phyloP scores from a whole-genome alignment of 2,888 invertebrate species.

The Lacanobia wlatinum region DNA sequence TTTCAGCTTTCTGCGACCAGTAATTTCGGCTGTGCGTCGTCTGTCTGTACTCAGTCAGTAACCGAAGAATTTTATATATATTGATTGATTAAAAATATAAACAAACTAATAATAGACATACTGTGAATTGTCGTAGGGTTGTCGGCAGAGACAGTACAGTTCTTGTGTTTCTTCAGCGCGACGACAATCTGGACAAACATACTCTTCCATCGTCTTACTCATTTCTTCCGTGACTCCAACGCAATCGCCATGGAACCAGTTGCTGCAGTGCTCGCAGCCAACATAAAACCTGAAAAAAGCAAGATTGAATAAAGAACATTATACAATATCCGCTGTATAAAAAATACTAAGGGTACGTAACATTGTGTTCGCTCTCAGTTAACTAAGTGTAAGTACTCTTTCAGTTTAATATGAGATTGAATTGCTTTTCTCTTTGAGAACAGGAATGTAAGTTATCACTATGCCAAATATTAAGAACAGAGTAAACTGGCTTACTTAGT shows the following conservation, averaged over 20 bases:
- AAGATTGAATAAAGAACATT: neutral
- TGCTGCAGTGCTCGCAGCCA: constrained; percentile 98
- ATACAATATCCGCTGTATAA: no score
- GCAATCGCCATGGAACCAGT: constrained; percentile 99
- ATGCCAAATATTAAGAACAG: neutral
- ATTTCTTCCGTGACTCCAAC: constrained; percentile 98
- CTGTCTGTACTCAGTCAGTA: no score
- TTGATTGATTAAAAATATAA: no score
- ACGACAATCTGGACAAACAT: constrained; percentile 96
- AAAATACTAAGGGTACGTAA: no score
- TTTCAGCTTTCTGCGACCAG: no score
- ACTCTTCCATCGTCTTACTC: constrained; percentile 97
- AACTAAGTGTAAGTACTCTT: neutral
- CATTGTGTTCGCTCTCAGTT: no score
- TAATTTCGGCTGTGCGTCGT: no score
- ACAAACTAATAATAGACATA: constrained; percentile 86
- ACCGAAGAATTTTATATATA: no score
- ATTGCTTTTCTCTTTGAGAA: neutral
- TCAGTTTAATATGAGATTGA: neutral
- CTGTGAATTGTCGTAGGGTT: constrained; percentile 99
- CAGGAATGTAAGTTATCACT: neutral
- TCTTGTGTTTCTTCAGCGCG: constrained; percentile 97
- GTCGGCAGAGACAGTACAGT: constrained; percentile 98
- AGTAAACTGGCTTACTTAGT: constrained; percentile 93
- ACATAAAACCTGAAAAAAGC: constrained; percentile 95